Conservation (phyloP, 1,140 invertebrate species). For the Adoxophyes honmai region DNA sequence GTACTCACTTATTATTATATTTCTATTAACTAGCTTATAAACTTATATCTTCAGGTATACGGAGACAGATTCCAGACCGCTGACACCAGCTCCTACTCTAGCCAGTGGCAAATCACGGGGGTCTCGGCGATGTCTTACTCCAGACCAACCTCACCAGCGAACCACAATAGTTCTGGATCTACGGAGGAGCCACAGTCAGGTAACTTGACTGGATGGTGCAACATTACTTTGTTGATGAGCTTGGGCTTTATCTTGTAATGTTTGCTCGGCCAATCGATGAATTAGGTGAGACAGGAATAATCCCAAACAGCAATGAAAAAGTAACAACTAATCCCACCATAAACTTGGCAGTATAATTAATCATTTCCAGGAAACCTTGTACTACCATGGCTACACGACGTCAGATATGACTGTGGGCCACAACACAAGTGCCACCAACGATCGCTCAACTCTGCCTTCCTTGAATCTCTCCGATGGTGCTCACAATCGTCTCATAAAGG, state of each 20-base stretch:
- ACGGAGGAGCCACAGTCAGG: conserved; percentile 79
- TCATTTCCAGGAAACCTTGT: conserved; percentile 64
- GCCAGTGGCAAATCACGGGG: conserved; percentile 78
- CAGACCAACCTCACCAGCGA: conserved; percentile 63
- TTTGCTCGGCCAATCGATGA: too few relatives aligned
- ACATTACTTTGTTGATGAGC: too few relatives aligned
- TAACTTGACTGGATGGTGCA: conserved; percentile 21
- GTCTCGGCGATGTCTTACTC: conserved; percentile 68
- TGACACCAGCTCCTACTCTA: conserved; percentile 85
- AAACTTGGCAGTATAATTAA: too few relatives aligned
- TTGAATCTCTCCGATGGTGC: conserved; percentile 52
- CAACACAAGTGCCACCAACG: conserved; percentile 52
- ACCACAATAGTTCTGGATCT: conserved; percentile 76
- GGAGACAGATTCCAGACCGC: conserved; percentile 86
- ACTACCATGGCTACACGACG: conserved; percentile 68
- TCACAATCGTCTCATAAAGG: conserved; percentile 49
- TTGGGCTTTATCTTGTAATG: too few relatives aligned
- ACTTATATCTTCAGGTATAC: conserved; percentile 79
- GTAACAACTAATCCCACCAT: too few relatives aligned
- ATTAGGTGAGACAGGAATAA: too few relatives aligned
- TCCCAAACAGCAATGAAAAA: too few relatives aligned
- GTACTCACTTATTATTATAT: too few relatives aligned
- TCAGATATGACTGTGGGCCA: conserved; percentile 66
- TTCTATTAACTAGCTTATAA: too few relatives aligned
- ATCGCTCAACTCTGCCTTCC: conserved; percentile 54